Evolutionary conservation across 2,113 vertebrate genomes (phyloP).

Genomic region (Pseudopipra pipra): DNA sequence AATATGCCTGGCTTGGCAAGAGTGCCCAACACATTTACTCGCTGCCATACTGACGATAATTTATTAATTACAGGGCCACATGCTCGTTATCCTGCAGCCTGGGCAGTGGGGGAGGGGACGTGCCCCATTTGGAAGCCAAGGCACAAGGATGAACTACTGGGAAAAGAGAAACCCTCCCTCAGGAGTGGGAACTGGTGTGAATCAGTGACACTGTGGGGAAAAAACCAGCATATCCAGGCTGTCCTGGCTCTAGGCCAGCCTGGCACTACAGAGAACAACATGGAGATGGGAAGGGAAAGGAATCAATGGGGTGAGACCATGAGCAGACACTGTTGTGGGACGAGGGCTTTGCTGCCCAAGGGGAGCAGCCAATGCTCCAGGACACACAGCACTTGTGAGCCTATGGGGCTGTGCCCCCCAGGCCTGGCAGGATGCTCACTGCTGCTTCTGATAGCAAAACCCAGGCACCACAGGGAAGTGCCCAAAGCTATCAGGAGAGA

Average conservation of each 20-base stretch:
- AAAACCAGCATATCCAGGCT: neutral
- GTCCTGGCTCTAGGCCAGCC: neutral
- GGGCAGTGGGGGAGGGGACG: neutral
- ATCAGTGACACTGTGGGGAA: rapidly evolving
- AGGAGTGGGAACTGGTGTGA: neutral
- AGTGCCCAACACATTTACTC: rapidly evolving
- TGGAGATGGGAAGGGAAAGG: neutral
- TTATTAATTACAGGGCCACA: rapidly evolving
- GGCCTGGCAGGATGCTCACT: neutral
- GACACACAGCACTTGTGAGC: rapidly evolving
- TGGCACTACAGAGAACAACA: neutral
- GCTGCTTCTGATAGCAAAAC: neutral
- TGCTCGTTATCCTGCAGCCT: neutral
- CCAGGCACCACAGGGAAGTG: neutral
- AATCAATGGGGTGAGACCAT: neutral
- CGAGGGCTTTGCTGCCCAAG: neutral
- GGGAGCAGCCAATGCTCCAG: neutral
- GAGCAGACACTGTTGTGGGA: neutral
- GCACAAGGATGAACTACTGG: neutral
- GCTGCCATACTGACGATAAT: rapidly evolving
- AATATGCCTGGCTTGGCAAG: neutral
- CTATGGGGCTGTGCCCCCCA: rapidly evolving
- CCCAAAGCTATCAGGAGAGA: neutral
- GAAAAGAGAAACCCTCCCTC: neutral
- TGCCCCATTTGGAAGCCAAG: neutral